phyloP scores from a whole-genome alignment of 2,888 invertebrate genomes.

The Caenorhabditis imperialis region DNA sequence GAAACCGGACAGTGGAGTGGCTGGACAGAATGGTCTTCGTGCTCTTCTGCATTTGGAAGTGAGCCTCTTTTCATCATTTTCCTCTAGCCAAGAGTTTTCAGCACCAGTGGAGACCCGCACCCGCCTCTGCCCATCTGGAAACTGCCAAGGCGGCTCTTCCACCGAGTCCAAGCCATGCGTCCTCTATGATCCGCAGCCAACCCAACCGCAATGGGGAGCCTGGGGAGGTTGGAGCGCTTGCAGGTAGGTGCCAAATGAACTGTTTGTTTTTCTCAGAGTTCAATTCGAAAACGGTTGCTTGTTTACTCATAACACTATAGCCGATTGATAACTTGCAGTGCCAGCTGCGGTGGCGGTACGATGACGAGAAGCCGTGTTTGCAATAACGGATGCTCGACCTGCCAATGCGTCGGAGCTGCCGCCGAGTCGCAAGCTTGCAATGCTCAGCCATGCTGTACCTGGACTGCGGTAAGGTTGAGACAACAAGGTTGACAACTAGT shows the following conservation, averaged over 20 bases:
- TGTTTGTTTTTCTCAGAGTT: constrained; percentile 8
- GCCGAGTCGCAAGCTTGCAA: constrained; percentile 62
- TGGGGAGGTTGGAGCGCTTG: constrained; percentile 59
- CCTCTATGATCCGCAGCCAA: constrained; percentile 58
- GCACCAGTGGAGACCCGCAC: constrained; percentile 58
- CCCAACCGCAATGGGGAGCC: constrained; percentile 59
- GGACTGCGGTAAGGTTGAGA: constrained; percentile 39
- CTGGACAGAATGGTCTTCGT: constrained; percentile 60
- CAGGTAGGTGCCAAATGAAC: constrained; percentile 41
- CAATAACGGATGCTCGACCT: constrained; percentile 63
- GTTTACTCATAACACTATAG: constrained; percentile 15
- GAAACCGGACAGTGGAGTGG: constrained; percentile 53
- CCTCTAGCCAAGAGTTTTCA: too few species aligned
- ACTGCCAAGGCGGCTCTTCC: constrained; percentile 59
- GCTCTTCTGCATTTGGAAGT: constrained; percentile 59
- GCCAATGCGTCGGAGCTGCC: constrained; percentile 59
- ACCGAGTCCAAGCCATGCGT: constrained; percentile 60
- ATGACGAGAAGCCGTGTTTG: constrained; percentile 60
- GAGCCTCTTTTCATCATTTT: too few species aligned
- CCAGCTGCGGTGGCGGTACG: constrained; percentile 63
- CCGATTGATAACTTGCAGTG: constrained; percentile 45
- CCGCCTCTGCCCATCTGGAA: constrained; percentile 53
- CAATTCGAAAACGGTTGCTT: too few species aligned
- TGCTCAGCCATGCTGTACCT: constrained; percentile 62
- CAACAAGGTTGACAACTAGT: neutral